Conservation (phyloP, 1,140 invertebrate genomes). For the Trialeurodes vaporariorum region DNA sequence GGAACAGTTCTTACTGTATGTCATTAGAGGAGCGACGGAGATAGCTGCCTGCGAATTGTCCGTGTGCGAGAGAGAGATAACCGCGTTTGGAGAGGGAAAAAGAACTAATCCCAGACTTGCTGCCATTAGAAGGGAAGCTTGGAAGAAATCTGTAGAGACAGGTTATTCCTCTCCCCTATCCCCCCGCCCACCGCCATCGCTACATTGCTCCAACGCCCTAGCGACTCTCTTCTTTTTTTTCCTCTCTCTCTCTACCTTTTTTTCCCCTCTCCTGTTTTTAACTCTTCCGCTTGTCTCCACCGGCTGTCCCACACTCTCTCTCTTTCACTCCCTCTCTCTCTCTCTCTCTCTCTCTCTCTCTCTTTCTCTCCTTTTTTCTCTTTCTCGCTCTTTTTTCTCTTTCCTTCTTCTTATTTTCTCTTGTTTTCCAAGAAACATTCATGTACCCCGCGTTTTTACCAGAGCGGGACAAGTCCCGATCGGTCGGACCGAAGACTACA, state of each 20-base stretch:
- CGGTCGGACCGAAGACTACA: too few relatives aligned
- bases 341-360: too few relatives aligned
- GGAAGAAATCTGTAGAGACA: not conserved
- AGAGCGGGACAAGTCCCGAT: too few relatives aligned
- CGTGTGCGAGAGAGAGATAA: not conserved
- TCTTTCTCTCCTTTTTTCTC: not conserved
- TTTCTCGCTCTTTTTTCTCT: not conserved
- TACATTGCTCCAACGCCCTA: too few relatives aligned
- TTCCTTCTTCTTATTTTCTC: not conserved
- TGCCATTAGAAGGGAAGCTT: not conserved
- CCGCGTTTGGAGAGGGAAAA: not conserved
- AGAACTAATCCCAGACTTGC: not conserved
- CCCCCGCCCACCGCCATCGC: too few relatives aligned
- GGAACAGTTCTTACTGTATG: not conserved
- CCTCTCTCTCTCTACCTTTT: too few relatives aligned
- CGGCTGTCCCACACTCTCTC: not conserved
- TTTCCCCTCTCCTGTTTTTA: too few relatives aligned
- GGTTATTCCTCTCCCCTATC: not conserved
- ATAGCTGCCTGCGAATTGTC: not conserved
- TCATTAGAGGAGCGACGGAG: not conserved
- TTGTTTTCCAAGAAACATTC: too few relatives aligned
- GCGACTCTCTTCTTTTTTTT: too few relatives aligned
- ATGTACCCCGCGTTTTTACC: too few relatives aligned
- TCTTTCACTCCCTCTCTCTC: not conserved
- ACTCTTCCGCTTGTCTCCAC: too few relatives aligned